Conservation (phyloP, 1,140 invertebrate species). For the Nasonia vitripennis region DNA sequence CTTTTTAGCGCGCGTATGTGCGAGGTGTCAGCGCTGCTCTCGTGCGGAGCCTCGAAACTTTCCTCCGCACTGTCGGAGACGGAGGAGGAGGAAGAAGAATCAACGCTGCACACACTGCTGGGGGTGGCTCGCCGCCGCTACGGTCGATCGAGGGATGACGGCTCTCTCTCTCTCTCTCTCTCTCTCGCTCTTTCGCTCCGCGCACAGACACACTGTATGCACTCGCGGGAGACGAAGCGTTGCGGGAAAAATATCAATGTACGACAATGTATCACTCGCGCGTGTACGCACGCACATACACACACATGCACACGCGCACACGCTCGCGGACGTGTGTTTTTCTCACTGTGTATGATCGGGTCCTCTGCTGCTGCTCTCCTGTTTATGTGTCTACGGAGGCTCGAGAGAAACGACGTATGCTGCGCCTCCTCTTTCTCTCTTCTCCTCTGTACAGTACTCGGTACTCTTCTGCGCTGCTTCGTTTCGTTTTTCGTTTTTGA, state of each 20-base stretch:
- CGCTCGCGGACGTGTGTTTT: background rate
- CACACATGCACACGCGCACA: background rate
- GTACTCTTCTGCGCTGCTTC: constrained; percentile 32
- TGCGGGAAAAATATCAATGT: too few species aligned
- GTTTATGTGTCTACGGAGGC: too few species aligned
- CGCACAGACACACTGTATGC: background rate
- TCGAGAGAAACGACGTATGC: too few species aligned
- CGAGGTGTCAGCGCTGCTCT: background rate
- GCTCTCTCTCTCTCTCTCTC: background rate
- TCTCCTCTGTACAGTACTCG: background rate
- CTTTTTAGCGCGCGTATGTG: too few species aligned
- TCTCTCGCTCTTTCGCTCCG: background rate
- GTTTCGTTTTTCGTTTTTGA: constrained; percentile 7
- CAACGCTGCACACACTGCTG: background rate
- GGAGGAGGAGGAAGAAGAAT: background rate
- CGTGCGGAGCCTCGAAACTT: background rate
- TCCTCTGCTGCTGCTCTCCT: background rate
- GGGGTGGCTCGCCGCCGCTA: constrained; percentile 15
- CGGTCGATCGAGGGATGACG: constrained; percentile 22
- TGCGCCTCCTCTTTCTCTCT: background rate
- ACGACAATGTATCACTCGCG: too few species aligned
- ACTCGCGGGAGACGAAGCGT: too few species aligned
- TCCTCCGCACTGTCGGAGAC: background rate
- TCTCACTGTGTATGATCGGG: background rate
- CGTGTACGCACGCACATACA: too few species aligned